Base-by-base conservation (phyloP, 1,140 invertebrate genomes). In the Euwallacea similis region DNA sequence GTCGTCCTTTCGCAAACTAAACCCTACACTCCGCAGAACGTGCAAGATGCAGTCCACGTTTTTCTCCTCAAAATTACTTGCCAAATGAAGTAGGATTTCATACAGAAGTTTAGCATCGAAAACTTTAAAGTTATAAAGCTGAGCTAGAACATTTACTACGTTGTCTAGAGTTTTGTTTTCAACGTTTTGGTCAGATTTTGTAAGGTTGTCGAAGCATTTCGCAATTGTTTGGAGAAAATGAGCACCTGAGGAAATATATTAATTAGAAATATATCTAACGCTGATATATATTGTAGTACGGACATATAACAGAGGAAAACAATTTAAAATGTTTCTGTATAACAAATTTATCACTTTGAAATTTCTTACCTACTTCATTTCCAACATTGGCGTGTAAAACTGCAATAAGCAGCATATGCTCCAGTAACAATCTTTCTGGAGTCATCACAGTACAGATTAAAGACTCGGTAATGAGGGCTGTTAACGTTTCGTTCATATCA, bases 81-180 rank as follows among this genome's bases (percentile, higher is more conserved):
- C 75, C 1, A 94, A 78, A 64, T 86, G 86, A 1, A 86, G 78
- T 4, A 96, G 84, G n/a, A 96, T 88, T 81, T 95, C 90, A 82
- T 91, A 92, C 0, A 95, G 79, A 7, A 96, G 83, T 11, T 84
- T 82, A 44, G 87, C 85, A 77, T 92, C 89, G 79, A 90, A 92
- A 11, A 94, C 85, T 88, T 96, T 96, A 79, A 98, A 98, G 81
- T 92, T 93, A 78, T 96, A 98, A 15, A 98, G 82, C 82, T 95
- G 89, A 2, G 89, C 87, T 0, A 98, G 82, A 50, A 96, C 85
- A 3, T 91, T 83, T 0, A 95, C 80, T 0, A 94, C 77, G 84
- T 98, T 98, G 76, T 97, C 94, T n/a, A 96, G 79, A 62, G 87
- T 83, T 82, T 98, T 98, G 75, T 91, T 88, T 75, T 91, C 89